These are phyloP conservation scores for Phymanthus crucifer DNA, from an alignment of 92 coral and sea anemone species.

Conservation along the genomic window DNA sequence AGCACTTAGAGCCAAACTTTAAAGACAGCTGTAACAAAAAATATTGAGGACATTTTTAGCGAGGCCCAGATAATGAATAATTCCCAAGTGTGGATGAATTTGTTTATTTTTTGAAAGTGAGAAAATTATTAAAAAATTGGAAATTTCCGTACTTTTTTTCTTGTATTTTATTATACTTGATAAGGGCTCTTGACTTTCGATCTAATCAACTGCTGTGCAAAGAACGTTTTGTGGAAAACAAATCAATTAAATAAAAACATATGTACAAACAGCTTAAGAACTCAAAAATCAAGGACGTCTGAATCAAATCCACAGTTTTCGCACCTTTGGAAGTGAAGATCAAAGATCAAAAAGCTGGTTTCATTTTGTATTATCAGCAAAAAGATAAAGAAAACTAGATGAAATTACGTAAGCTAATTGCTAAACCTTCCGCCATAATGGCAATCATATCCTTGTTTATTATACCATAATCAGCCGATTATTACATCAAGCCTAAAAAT, in stretches of 20 bases:
- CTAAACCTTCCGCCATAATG: neutral
- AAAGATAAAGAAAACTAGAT: neutral
- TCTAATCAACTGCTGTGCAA: neutral
- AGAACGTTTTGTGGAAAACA: too few species aligned
- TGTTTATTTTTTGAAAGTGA: neutral
- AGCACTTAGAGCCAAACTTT: too few species aligned
- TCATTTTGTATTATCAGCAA: neutral
- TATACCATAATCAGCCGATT: neutral
- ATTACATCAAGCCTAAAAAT: conserved; percentile 8
- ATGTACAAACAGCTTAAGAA: neutral
- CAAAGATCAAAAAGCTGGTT: neutral
- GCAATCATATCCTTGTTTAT: too few species aligned
- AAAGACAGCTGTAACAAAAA: too few species aligned
- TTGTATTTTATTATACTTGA: neutral
- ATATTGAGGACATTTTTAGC: too few species aligned
- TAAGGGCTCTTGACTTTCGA: neutral
- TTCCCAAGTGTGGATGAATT: neutral
- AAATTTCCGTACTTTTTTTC: neutral
- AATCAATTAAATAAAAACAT: neutral
- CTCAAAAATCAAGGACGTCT: neutral
- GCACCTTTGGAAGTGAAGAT: neutral
- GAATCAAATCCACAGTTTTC: neutral
- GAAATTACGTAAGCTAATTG: neutral
- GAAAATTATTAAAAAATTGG: neutral
- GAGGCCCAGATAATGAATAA: too few species aligned